Evolutionary conservation across 2,797 vertebrate genomes (phyloP).

Genomic region (Bufotes viridis): DNA sequence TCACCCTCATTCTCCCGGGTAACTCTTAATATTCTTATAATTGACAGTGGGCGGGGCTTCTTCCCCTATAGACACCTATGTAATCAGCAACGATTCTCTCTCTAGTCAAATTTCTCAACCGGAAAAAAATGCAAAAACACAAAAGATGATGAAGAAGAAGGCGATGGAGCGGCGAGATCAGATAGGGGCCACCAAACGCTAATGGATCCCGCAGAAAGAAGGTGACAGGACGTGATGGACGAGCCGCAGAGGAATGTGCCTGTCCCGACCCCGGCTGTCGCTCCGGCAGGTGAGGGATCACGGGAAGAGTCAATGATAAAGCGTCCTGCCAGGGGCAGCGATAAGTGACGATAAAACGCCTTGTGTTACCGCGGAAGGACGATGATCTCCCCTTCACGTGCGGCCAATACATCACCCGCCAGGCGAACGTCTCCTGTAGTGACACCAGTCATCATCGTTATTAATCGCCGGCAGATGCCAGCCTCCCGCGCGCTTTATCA

Average conservation of each 20-base stretch:
- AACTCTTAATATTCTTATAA: background rate
- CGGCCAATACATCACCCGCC: slow-evolving; percentile 15
- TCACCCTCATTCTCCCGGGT: background rate
- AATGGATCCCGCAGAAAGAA: background rate
- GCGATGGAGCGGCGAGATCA: background rate
- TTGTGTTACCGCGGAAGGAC: background rate
- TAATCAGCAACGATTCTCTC: background rate
- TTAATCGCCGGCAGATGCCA: background rate
- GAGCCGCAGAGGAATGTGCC: slow-evolving; percentile 7
- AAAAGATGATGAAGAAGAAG: background rate
- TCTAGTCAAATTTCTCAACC: too few relatives aligned
- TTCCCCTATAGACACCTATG: background rate
- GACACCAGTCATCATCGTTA: slow-evolving; percentile 36
- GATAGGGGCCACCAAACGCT: background rate
- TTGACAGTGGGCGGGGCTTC: background rate
- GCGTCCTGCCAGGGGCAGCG: slow-evolving; percentile 23
- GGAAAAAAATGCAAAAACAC: background rate
- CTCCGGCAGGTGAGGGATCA: background rate
- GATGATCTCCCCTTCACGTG: background rate
- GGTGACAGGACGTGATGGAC: slow-evolving; percentile 33
- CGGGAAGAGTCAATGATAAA: background rate
- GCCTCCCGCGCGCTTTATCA: background rate
- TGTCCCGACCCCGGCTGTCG: background rate
- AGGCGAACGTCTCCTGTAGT: slow-evolving; percentile 15
- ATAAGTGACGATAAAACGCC: slow-evolving; percentile 16